These are phyloP conservation scores for Reticulitermes speratus DNA, from an alignment of 1,140 invertebrate species.

Conservation along the genomic window DNA sequence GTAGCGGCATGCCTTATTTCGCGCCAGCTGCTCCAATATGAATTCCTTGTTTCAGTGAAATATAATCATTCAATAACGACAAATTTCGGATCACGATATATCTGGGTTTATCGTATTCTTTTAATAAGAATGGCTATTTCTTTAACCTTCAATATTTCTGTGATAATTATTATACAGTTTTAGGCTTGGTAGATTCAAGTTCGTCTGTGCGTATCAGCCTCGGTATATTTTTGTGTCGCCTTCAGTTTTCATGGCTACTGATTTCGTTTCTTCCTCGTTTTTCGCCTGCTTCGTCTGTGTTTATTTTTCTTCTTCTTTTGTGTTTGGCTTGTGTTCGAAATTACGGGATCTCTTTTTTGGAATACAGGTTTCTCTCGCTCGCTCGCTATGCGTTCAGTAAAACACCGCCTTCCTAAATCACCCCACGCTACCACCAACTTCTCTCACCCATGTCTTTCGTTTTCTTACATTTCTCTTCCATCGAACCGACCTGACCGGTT, in stretches of 20 bases:
- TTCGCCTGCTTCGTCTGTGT: not conserved
- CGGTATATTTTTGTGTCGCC: not conserved
- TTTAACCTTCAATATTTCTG: not conserved
- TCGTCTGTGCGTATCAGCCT: not conserved
- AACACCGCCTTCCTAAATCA: slow-evolving; percentile 25
- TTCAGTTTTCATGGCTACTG: not conserved
- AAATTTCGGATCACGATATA: not conserved
- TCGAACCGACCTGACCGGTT: slow-evolving; percentile 1
- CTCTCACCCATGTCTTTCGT: not conserved
- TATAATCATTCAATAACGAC: not conserved
- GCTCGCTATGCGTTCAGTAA: not conserved
- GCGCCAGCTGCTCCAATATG: not conserved
- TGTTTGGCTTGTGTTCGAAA: not conserved
- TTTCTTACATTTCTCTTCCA: not conserved
- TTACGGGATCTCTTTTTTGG: slow-evolving; percentile 1
- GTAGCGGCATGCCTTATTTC: no score
- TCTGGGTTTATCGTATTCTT: not conserved
- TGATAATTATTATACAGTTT: not conserved
- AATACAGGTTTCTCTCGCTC: not conserved
- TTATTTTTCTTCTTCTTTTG: not conserved
- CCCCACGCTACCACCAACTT: not conserved
- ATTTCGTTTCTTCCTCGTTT: not conserved
- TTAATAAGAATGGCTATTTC: not conserved
- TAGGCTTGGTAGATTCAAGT: not conserved
- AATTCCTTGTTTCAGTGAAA: not conserved